phyloP scores from a whole-genome alignment of 2,888 invertebrate species.

The Slavum lentiscoides region DNA sequence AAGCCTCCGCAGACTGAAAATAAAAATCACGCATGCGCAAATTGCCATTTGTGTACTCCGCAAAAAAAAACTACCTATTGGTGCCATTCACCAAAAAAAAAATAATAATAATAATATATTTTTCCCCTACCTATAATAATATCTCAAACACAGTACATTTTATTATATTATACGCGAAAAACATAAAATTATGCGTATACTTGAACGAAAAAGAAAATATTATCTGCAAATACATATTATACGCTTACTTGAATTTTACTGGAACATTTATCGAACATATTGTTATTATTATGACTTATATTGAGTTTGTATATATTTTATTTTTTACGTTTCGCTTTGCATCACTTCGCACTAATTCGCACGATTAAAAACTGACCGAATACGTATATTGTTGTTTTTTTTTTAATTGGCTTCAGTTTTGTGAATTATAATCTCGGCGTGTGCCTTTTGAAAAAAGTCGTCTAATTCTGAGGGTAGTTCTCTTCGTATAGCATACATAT shows the following conservation, averaged over 20 bases:
- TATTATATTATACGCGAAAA: too few relatives aligned
- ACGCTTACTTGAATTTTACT: constrained; percentile 19
- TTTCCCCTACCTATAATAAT: too few relatives aligned
- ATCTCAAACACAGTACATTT: too few relatives aligned
- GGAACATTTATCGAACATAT: constrained; percentile 9
- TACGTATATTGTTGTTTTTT: too few relatives aligned
- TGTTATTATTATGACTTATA: background rate
- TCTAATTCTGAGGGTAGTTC: constrained; percentile 8
- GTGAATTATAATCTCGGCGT: background rate
- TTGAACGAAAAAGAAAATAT: too few relatives aligned
- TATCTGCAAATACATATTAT: too few relatives aligned
- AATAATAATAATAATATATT: background rate
- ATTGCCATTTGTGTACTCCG: constrained; percentile 23
- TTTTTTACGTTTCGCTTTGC: too few relatives aligned
- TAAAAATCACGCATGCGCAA: constrained; percentile 50
- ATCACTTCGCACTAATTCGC: too few relatives aligned
- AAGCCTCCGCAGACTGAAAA: constrained; percentile 35
- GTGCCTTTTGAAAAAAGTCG: background rate
- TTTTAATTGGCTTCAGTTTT: background rate
- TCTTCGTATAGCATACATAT: background rate
- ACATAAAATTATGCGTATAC: too few relatives aligned
- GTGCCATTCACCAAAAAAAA: background rate
- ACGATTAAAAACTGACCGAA: too few relatives aligned
- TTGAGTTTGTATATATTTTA: too few relatives aligned
- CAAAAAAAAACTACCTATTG: constrained; percentile 13